phyloP scores from a whole-genome alignment of 2,797 vertebrate genomes.

The Zenarchopterus dispar region DNA sequence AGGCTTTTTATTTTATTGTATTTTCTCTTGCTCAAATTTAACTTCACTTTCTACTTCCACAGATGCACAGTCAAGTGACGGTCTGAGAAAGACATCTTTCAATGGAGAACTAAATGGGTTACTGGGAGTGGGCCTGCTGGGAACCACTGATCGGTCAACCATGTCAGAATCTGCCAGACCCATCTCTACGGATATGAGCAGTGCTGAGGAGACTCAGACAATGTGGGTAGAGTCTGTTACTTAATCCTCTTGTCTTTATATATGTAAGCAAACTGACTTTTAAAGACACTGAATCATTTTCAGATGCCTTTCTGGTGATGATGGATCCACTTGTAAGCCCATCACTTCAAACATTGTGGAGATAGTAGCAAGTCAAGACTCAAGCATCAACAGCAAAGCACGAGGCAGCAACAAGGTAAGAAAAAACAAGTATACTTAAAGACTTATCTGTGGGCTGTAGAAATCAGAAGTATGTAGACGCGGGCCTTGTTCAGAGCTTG shows the following conservation, averaged over 20 bases:
- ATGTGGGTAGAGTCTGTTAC: slow-evolving; percentile 83
- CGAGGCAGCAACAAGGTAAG: slow-evolving; percentile 95
- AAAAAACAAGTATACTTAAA: no score
- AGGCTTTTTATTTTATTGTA: neutral
- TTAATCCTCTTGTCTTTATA: no score
- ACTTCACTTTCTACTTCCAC: slow-evolving; percentile 10
- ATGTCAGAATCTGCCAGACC: slow-evolving; percentile 82
- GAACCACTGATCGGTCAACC: slow-evolving; percentile 77
- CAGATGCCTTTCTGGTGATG: slow-evolving; percentile 93
- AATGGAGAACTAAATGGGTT: slow-evolving; percentile 97
- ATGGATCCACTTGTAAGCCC: slow-evolving; percentile 90
- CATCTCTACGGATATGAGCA: slow-evolving; percentile 82
- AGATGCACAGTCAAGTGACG: slow-evolving; percentile 82
- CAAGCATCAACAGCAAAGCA: slow-evolving; percentile 96
- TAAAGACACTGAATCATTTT: slow-evolving; percentile 3
- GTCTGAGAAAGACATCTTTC: slow-evolving; percentile 85
- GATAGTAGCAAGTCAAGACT: slow-evolving; percentile 96
- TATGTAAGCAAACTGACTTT: neutral
- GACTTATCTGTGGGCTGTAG: no score
- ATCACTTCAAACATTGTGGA: slow-evolving; percentile 93
- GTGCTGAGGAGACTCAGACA: slow-evolving; percentile 88
- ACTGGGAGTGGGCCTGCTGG: slow-evolving; percentile 87
- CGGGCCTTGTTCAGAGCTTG: no score
- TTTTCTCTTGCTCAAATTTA: neutral
- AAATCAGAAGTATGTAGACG: no score